Evolutionary conservation across 2,888 invertebrate species (phyloP).

Genomic region (Syritta pipiens): DNA sequence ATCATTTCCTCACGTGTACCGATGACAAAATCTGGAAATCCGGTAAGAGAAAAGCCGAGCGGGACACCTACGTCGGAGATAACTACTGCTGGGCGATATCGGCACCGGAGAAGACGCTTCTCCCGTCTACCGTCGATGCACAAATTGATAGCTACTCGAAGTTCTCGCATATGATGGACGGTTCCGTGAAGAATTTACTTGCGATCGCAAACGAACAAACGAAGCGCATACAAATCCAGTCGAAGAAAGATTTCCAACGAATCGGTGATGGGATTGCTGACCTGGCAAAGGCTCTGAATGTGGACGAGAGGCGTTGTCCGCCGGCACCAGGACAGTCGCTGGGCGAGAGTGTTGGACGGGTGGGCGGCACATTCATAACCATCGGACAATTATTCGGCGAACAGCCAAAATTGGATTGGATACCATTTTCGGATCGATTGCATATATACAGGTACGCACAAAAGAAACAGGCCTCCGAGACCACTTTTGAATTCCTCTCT

Average conservation of each 20-base stretch:
- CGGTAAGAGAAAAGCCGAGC: constrained; percentile 96
- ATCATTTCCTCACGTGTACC: constrained; percentile 97
- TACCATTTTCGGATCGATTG: constrained; percentile 93
- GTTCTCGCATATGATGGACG: constrained; percentile 92
- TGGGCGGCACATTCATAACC: constrained; percentile 93
- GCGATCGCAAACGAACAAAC: constrained; percentile 90
- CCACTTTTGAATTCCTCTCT: background rate
- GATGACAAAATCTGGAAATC: constrained; percentile 99
- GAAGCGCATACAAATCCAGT: constrained; percentile 87
- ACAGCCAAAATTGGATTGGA: constrained; percentile 93
- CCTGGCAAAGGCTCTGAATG: constrained; percentile 90
- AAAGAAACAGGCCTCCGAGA: too few species aligned
- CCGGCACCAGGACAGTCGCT: constrained; percentile 84
- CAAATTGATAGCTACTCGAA: constrained; percentile 91
- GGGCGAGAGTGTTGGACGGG: constrained; percentile 89
- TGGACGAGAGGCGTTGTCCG: constrained; percentile 84
- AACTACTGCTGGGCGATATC: constrained; percentile 94
- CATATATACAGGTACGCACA: constrained; percentile 92
- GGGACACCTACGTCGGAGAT: constrained; percentile 93
- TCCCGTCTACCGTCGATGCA: constrained; percentile 87
- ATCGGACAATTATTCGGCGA: constrained; percentile 94
- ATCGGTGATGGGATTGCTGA: constrained; percentile 92
- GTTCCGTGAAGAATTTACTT: constrained; percentile 90
- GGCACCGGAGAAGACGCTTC: constrained; percentile 88
- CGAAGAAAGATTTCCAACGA: constrained; percentile 90